Conservation (phyloP, 2,113 vertebrate genomes). For the Miniopterus natalensis region DNA sequence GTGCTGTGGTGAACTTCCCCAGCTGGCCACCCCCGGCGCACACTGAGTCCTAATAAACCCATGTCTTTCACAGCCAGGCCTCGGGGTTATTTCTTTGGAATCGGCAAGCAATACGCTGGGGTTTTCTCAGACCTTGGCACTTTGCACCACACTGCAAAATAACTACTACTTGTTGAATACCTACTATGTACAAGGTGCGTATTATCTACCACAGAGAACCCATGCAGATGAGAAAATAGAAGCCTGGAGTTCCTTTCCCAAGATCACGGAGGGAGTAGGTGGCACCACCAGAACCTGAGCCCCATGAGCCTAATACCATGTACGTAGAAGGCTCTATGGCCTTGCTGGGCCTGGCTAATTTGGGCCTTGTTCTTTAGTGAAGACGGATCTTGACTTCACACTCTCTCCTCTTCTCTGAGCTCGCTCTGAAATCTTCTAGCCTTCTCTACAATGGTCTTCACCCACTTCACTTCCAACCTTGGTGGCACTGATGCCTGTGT, state of each 20-base stretch:
- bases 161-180: background rate
- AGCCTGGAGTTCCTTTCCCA: background rate
- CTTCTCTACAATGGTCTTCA: background rate
- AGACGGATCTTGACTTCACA: background rate
- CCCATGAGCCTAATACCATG: fast-evolving
- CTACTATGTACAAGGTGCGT: too few relatives aligned
- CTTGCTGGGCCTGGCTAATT: background rate
- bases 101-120: background rate
- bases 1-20: background rate
- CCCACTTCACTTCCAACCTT: background rate
- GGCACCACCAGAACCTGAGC: background rate
- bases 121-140: background rate
- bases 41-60: background rate
- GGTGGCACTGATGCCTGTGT: background rate
- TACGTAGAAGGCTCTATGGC: background rate
- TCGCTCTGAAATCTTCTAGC: background rate
- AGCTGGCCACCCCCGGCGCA: background rate
- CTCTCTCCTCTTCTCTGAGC: background rate
- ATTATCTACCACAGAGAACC: background rate
- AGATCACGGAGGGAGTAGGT: background rate
- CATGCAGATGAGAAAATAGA: background rate
- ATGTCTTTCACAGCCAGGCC: too few relatives aligned
- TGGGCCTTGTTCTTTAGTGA: background rate
- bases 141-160: background rate
- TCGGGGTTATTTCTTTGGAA: background rate